phyloP scores from a whole-genome alignment of 2,113 vertebrate genomes.

The Taurulus bubalis region DNA sequence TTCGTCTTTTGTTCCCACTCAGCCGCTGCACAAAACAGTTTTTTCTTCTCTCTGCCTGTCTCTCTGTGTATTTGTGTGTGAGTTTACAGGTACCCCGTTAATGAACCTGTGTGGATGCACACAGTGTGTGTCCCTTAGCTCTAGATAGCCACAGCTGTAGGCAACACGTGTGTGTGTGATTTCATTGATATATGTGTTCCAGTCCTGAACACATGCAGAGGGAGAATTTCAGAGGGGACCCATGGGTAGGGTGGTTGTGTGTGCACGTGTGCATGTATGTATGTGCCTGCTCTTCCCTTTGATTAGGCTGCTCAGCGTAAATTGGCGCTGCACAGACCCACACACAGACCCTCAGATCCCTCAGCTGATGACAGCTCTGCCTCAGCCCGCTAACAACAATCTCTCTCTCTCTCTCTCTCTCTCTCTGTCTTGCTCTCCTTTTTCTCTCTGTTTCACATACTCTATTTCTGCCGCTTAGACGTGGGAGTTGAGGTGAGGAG shows the following conservation, averaged over 20 bases:
- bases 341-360: constrained; percentile 80
- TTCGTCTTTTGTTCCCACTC: constrained; percentile 67
- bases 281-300: constrained; percentile 70
- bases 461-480: constrained; percentile 71
- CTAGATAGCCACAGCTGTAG: constrained; percentile 30
- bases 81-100: constrained; percentile 55
- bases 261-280: not conserved
- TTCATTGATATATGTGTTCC: constrained; percentile 41
- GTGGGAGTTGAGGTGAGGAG: constrained; percentile 77
- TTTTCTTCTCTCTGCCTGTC: constrained; percentile 8
- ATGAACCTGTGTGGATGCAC: constrained; percentile 43
- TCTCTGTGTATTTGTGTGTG: constrained; percentile 29
- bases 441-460: constrained; percentile 64
- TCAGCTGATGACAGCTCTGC: constrained; percentile 81
- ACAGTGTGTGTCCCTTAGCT: constrained; percentile 21
- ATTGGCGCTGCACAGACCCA: constrained; percentile 78
- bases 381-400: constrained; percentile 76
- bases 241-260: constrained; percentile 41
- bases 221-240: constrained; percentile 46
- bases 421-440: constrained; percentile 64
- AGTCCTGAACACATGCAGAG: constrained; percentile 34
- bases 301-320: constrained; percentile 80
- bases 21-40: constrained; percentile 37
- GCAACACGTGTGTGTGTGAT: constrained; percentile 21
- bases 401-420: constrained; percentile 61